Evolutionary conservation across 2,797 vertebrate genomes (phyloP), one percentile per base, ranked within the genome.

Genomic region (Poecilia velifera): DNA sequence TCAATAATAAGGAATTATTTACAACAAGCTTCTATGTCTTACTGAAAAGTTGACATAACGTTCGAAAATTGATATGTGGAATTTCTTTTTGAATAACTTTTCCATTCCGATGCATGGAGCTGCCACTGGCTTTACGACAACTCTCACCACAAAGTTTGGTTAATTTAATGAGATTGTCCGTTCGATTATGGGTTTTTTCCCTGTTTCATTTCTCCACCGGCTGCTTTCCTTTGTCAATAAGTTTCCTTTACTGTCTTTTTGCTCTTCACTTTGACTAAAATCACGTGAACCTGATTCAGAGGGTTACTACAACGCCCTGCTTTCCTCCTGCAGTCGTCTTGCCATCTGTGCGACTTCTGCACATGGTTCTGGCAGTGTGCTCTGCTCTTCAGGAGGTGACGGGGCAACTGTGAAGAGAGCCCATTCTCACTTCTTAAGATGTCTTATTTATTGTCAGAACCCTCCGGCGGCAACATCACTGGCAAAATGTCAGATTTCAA

Each of bases 351-450:
- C 7, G n/a, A n/a, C 57, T 34, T 47, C 74, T 47, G 46, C 64
- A 46, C 43, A 46, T 39, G 36, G 45, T 39, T 68, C 59, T 68
- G 62, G 22, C 62, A 28, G 31, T 68, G 16, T 51, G 62, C 64
- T 70, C 14, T 14, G 13, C 25, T 53, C 22, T 66, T 46, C 25
- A n/a, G 46, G 47, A 70, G 47, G 76, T 28, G 46, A 70, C 46
- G 9, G 74, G 41, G 55, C 41, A 62, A 53, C 76, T 70, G 76
- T 70, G 64, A 53, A 77, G 9, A 51, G 47, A 77, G 12, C 46
- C 75, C 62, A 68, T 64, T 53, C 76, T 77, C 62, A 75, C 74
- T n/a, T 75, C 41, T 53, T 31, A 34, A 59, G 53, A 62, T 45
- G 47, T 70, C 64, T 28, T 18, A 43, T 70, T 51, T 41, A 77